Evolutionary conservation across 2,888 invertebrate species (phyloP).

Genomic region (Tyria jacobaeae): DNA sequence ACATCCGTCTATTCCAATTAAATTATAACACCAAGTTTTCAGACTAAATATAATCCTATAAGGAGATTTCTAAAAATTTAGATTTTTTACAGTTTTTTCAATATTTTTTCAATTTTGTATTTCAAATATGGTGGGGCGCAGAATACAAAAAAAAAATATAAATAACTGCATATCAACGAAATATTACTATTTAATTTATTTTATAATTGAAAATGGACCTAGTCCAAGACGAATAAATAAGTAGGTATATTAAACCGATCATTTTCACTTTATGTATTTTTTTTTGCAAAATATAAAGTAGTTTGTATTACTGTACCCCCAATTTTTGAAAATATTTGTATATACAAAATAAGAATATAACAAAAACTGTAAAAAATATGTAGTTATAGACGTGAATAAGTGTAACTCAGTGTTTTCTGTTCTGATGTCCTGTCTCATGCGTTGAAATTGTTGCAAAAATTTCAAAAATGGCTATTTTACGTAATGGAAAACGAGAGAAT

Average conservation of each 20-base stretch:
- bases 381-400: conserved; percentile 67
- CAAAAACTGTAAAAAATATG: conserved; percentile 64
- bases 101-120: conserved; percentile 42
- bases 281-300: background rate
- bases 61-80: conserved; percentile 70
- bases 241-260: background rate
- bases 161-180: conserved; percentile 14
- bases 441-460: conserved; percentile 37
- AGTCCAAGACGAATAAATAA: background rate
- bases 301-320: conserved; percentile 5
- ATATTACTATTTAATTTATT: background rate
- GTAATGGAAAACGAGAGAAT: background rate
- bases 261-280: background rate
- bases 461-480: background rate
- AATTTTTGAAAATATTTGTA: conserved; percentile 39
- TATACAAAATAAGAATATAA: conserved; percentile 51
- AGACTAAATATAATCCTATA: conserved; percentile 74
- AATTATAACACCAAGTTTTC: conserved; percentile 79
- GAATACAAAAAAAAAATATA: background rate
- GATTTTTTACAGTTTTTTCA: conserved; percentile 66
- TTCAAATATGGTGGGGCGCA: conserved; percentile 35
- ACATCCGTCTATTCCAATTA: conserved; percentile 67
- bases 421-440: conserved; percentile 59
- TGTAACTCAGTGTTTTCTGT: conserved; percentile 57
- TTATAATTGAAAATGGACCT: background rate